Conservation (phyloP, 1,140 invertebrate species). For the Bombus superbus region DNA sequence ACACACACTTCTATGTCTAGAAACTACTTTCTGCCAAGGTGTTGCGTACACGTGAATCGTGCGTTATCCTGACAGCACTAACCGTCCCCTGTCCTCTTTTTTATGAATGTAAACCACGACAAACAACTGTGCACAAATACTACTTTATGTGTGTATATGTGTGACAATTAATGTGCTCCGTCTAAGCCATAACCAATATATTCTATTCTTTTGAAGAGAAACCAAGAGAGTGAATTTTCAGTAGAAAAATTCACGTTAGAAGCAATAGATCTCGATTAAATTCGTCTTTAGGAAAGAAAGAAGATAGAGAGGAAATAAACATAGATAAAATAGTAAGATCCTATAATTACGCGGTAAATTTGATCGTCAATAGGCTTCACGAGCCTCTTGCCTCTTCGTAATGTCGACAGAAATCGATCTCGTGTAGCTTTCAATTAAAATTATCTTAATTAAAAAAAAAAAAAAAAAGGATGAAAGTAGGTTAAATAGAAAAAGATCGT, state of each 20-base stretch:
- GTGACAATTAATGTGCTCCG: constrained; percentile 12
- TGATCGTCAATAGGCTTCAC: no score
- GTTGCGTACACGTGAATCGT: constrained; percentile 20
- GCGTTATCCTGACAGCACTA: background rate
- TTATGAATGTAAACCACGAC: constrained; percentile 44
- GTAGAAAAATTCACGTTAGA: background rate
- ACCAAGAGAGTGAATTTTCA: background rate
- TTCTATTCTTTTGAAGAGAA: background rate
- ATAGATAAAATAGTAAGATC: no score
- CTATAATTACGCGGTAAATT: no score
- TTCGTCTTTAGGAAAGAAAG: no score
- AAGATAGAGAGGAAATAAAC: no score
- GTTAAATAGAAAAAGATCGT: no score
- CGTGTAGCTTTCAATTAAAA: no score
- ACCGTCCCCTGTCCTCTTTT: background rate
- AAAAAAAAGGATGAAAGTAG: no score
- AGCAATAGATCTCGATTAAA: no score
- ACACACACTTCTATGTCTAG: background rate
- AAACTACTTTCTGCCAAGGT: background rate
- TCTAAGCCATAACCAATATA: background rate
- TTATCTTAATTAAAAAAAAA: no score
- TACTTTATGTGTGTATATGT: constrained; percentile 37
- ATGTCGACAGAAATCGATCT: no score
- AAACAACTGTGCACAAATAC: constrained; percentile 48
- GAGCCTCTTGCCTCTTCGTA: no score